Conservation (phyloP, 2,888 invertebrate genomes). For the Chaitophorus viminalis region DNA sequence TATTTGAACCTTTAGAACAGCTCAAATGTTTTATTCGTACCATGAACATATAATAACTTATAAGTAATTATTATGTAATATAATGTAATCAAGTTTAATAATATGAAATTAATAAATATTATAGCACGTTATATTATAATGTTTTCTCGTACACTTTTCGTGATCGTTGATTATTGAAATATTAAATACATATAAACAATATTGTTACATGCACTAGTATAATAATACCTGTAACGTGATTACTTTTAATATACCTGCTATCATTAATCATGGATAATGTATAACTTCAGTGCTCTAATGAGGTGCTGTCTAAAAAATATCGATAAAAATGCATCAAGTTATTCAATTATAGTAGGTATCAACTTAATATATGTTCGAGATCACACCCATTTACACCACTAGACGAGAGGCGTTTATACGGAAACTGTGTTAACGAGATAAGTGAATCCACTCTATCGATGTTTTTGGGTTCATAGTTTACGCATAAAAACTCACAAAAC, state of each 20-base stretch:
- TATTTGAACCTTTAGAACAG: no score
- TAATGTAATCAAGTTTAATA: no score
- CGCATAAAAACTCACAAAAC: constrained; percentile 58
- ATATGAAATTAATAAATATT: no score
- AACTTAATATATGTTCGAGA: background rate
- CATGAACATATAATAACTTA: no score
- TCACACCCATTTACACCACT: background rate
- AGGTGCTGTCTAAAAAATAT: background rate
- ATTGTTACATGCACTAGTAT: background rate
- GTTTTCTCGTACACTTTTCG: background rate
- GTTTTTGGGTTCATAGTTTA: constrained; percentile 57
- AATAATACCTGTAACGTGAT: background rate
- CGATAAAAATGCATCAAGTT: background rate
- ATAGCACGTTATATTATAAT: no score
- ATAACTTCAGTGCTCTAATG: background rate
- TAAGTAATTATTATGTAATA: no score
- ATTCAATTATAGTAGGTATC: background rate
- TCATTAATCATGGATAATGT: background rate
- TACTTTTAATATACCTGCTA: background rate
- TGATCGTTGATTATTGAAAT: background rate
- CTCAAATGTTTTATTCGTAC: no score
- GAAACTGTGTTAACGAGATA: constrained; percentile 17
- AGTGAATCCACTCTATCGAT: constrained; percentile 35
- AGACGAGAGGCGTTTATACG: background rate
- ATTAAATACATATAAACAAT: background rate